Conservation (phyloP, 1,140 invertebrate species). For the Ceratoteleas bidentatus region DNA sequence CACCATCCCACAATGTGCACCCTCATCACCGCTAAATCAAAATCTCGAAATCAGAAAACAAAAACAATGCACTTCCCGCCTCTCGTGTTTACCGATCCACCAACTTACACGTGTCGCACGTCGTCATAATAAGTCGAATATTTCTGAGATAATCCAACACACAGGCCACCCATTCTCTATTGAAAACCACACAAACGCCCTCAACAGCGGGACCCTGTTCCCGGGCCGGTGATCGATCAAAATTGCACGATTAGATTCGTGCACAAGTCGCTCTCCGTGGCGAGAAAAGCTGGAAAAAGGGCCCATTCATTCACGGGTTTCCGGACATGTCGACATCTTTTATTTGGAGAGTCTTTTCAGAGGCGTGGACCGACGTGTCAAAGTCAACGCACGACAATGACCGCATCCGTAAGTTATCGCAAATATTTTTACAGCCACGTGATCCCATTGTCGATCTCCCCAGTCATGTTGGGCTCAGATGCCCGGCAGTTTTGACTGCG, state of each 20-base stretch:
- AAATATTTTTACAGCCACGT: conserved; percentile 74
- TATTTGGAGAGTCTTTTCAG: conserved; percentile 55
- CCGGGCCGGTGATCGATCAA: conserved; percentile 58
- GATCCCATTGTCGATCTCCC: conserved; percentile 64
- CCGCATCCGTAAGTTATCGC: conserved; percentile 54
- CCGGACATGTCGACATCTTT: conserved; percentile 50
- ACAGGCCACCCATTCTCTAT: background rate
- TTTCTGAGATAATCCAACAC: background rate
- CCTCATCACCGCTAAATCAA: too few species aligned
- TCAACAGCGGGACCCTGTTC: conserved; percentile 8
- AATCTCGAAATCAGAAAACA: too few species aligned
- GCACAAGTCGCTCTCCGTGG: conserved; percentile 15
- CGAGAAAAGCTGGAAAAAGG: conserved; percentile 45
- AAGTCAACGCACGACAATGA: conserved; percentile 54
- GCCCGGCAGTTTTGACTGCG: conserved; percentile 55
- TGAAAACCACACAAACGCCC: background rate
- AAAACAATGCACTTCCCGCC: too few species aligned
- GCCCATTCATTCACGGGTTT: conserved; percentile 57
- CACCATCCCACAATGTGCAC: too few species aligned
- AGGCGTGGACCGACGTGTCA: conserved; percentile 46
- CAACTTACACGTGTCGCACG: background rate
- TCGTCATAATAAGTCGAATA: background rate
- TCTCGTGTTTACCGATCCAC: too few species aligned
- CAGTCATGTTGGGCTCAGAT: conserved; percentile 38
- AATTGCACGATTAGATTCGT: conserved; percentile 55